Conservation (phyloP, 2,797 vertebrate genomes). For the Aulostomus chinensis region DNA sequence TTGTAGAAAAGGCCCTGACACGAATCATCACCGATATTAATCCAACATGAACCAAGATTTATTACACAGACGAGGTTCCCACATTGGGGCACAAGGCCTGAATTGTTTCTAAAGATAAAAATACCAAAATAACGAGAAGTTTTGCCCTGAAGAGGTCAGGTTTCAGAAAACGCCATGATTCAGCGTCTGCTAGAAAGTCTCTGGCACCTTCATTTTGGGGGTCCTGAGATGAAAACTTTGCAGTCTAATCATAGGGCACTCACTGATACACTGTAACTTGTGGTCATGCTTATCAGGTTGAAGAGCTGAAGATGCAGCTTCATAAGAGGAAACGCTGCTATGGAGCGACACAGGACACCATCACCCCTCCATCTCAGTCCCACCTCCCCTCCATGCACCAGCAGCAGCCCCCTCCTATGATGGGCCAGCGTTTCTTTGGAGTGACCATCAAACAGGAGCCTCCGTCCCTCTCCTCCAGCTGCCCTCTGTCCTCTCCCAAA, state of each 20-base stretch:
- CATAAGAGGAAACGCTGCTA: constrained; percentile 89
- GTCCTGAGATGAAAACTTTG: no score
- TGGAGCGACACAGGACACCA: constrained; percentile 75
- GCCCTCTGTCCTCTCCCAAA: constrained; percentile 87
- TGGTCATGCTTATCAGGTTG: constrained; percentile 69
- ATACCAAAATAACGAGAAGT: no score
- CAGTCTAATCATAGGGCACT: not conserved
- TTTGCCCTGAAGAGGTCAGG: no score
- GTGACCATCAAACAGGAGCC: constrained; percentile 93
- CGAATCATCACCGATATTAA: no score
- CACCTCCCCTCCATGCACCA: constrained; percentile 70
- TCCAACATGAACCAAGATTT: no score
- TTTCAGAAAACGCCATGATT: no score
- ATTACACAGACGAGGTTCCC: no score
- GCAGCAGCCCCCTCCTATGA: constrained; percentile 74
- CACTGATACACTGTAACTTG: not conserved
- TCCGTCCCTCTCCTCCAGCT: constrained; percentile 82
- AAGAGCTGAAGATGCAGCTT: constrained; percentile 93
- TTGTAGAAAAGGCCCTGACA: no score
- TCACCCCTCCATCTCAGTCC: constrained; percentile 47
- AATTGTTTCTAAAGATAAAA: no score
- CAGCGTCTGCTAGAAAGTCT: no score
- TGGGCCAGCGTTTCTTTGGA: constrained; percentile 86
- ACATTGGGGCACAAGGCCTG: no score
- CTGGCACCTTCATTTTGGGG: no score